phyloP scores from a whole-genome alignment of 2,797 vertebrate species.

The Aplochiton taeniatus region DNA sequence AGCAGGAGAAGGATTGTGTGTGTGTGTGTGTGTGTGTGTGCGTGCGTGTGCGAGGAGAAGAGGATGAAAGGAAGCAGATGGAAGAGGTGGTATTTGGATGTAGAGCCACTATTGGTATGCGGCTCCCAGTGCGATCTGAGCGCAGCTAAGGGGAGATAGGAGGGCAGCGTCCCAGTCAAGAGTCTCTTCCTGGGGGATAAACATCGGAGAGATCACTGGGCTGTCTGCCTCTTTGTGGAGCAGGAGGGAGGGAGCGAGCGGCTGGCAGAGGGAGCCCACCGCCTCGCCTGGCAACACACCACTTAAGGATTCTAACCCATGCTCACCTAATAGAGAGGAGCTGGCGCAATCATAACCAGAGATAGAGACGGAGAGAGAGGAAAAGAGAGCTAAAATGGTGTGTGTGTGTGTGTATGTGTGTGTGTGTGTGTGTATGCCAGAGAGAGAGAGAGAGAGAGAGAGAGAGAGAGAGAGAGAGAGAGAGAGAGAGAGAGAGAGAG shows the following conservation, averaged over 20 bases:
- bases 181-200: background rate
- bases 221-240: no score
- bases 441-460: background rate
- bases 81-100: no score
- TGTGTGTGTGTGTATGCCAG: no score
- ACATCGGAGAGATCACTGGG: background rate
- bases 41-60: background rate
- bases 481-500: background rate
- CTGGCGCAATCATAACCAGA: background rate
- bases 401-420: background rate
- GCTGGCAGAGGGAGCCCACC: constrained; percentile 1
- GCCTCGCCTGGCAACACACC: background rate
- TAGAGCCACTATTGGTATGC: no score
- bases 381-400: background rate
- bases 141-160: background rate
- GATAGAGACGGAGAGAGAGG: background rate
- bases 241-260: constrained; percentile 18
- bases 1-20: constrained; percentile 37
- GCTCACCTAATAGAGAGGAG: background rate
- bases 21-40: background rate
- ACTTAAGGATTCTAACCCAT: background rate
- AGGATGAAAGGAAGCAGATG: background rate
- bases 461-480: no score
- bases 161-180: background rate
- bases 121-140: background rate